Evolutionary conservation across 1,140 invertebrate genomes (phyloP), one percentile per base, ranked within the genome.

Genomic region (Nylanderia fulva): DNA sequence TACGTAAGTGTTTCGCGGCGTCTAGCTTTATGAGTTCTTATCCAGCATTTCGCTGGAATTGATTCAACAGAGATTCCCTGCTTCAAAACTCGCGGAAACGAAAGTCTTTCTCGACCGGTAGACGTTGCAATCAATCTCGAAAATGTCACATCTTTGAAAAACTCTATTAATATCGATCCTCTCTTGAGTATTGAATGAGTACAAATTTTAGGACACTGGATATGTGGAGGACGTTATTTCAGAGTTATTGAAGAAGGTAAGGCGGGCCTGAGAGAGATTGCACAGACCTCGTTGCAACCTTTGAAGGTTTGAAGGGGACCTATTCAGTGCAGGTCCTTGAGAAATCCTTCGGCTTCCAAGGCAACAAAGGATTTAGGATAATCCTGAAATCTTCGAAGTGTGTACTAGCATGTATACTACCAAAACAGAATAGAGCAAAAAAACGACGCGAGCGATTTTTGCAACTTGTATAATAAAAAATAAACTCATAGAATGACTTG

Each of bases 341-440:
- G 61, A 74, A 88, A 85, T 86, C 82, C 63, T 68, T 75, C 27
- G 24, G 27, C 85, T 87, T 87, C 58, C 52, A 29, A 33, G 56
- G 29, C 79, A 72, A 63, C 86, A 74, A 87, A 88, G 86, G 71
- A 68, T 27, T 76, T 61, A 15, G 58, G 80, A 84, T 87, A 85
- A 88, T 87, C 87, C 36, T 33, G 66, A 77, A 66, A 88, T 87
- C 52, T 74, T 45, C 54, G 9, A 24, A 54, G 77, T 63, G 60
- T 87, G 48, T 64, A 87, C n/a, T 60, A 18, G 29, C 64, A 56
- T 58, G 56, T 87, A 36, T 45, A 71, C 45, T 79, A 29, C 9
- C 42, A 54, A 75, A 76, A 69, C 60, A 52, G 24, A 54, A 84
- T 45, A 11, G 36, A 39, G 8, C 15, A 68, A 82, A 48, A 75